Evolutionary conservation across 2,797 vertebrate genomes (phyloP).

Genomic region (Danionella dracula): DNA sequence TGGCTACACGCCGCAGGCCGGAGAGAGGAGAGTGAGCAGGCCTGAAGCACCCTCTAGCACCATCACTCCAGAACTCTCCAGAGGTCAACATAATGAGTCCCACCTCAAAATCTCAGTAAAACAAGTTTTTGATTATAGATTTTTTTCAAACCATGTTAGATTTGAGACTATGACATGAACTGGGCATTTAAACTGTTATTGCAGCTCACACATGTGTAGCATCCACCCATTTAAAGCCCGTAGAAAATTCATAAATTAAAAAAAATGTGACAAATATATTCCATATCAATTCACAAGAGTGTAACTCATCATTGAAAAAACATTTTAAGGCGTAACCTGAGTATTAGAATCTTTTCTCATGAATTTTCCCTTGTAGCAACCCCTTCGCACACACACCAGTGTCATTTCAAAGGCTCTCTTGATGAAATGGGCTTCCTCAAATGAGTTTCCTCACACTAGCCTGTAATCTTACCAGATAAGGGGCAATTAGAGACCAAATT

Average conservation of each 20-base stretch:
- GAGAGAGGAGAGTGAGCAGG: background rate
- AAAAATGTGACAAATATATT: too few species aligned
- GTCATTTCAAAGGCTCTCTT: conserved; percentile 36
- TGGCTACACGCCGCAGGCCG: conserved; percentile 37
- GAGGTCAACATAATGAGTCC: too few species aligned
- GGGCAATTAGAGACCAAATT: conserved; percentile 73
- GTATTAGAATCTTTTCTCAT: conserved; percentile 26
- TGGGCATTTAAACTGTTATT: too few species aligned
- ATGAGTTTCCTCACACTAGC: conserved; percentile 60
- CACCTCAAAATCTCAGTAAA: too few species aligned
- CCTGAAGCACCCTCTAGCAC: background rate
- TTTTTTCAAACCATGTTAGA: too few species aligned
- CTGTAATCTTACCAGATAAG: conserved; percentile 71
- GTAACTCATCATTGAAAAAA: too few species aligned
- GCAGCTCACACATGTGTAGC: too few species aligned
- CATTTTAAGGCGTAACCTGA: conserved; percentile 39
- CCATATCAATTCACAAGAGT: too few species aligned
- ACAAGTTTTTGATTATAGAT: too few species aligned
- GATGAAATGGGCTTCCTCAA: conserved; percentile 49
- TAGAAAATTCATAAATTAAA: too few species aligned
- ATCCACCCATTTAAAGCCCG: too few species aligned
- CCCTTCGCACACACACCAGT: conserved; percentile 26
- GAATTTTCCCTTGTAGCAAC: conserved; percentile 31
- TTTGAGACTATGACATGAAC: too few species aligned
- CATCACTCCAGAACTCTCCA: background rate